Evolutionary conservation across 2,113 vertebrate species (phyloP), one percentile per base, ranked within the genome.

Genomic region (Amphiprion ocellaris): DNA sequence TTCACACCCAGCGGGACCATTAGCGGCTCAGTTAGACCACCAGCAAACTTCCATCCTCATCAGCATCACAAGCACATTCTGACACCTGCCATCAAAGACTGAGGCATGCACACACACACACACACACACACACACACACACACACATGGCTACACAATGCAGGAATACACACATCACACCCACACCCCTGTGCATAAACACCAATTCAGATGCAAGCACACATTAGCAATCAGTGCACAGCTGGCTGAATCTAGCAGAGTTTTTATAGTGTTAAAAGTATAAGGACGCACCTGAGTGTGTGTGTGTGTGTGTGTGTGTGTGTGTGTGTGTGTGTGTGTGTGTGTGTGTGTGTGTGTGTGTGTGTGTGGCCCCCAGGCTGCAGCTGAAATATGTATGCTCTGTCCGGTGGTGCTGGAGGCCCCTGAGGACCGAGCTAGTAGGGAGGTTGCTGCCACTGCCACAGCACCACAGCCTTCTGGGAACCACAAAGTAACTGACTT

Each of bases 301-400:
- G 30, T 62, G 50, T 30, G 41, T 46, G 21, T 65, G 56, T 39
- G 69, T 37, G n/a, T 39, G 56, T 39, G 69, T 37, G n/a, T 39
- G 56, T 39, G 69, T 37, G n/a, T 39, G 49, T n/a, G 56, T 37
- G 69, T 37, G n/a, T 39, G 30, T 62, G 50, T 30, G 41, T 46
- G 21, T 65, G 56, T 41, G 21, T 58, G 55, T 49, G 44, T 72
- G 23, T 54, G 24, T 44, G 19, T 63, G 59, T n/a, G 60, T 69
- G 63, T 75, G 80, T 56, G 46, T 16, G 49, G 21, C 69, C 87
- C 63, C 44, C 65, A 47, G 89, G 89, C 90, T 82, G 62, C 61
- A 72, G 58, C 74, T 93, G 74, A 93, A 93, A 93, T 90, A 93
- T 93, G 89, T 63, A 92, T 90, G 82, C 50, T 30, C 44, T 78